Percentiles rank a stretch among this genome's conserved stretches.
Evolutionary conservation across 2,797 vertebrate genomes (phyloP).

Genomic region (Heliangelus exortis): DNA sequence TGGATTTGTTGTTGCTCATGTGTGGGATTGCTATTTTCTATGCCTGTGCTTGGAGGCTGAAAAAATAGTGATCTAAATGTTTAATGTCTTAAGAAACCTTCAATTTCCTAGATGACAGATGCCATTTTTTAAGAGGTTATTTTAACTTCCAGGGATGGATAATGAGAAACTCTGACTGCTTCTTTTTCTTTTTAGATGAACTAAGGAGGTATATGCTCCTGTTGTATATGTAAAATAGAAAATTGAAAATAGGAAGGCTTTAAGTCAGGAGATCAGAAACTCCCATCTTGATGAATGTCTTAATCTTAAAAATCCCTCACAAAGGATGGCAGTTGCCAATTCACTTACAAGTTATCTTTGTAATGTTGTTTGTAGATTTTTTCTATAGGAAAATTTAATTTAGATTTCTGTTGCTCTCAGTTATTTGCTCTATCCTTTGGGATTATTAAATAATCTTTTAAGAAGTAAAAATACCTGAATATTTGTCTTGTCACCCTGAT

Average conservation of each 20-base stretch:
- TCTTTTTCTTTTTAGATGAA: constrained; percentile 41
- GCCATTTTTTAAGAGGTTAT: neutral
- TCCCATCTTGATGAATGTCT: neutral
- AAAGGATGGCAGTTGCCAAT: no score
- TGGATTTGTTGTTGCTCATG: neutral
- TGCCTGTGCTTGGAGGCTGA: neutral
- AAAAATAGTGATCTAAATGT: neutral
- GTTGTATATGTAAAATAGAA: constrained; percentile 6
- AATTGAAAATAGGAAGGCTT: neutral
- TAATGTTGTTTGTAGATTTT: neutral
- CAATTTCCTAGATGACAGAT: neutral
- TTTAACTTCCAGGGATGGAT: neutral
- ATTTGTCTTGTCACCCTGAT: neutral
- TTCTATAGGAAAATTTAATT: neutral
- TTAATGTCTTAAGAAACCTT: neutral
- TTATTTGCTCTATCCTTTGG: neutral
- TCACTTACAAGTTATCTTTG: no score
- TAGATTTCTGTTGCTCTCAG: neutral
- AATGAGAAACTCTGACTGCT: neutral
- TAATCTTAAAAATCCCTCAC: no score
- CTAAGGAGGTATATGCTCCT: neutral
- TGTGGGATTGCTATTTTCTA: neutral
- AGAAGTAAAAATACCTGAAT: neutral
- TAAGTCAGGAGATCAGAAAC: constrained; percentile 36
- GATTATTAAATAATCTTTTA: constrained; percentile 18